Conservation (phyloP, 2,797 vertebrate species). For the Pampus argenteus region DNA sequence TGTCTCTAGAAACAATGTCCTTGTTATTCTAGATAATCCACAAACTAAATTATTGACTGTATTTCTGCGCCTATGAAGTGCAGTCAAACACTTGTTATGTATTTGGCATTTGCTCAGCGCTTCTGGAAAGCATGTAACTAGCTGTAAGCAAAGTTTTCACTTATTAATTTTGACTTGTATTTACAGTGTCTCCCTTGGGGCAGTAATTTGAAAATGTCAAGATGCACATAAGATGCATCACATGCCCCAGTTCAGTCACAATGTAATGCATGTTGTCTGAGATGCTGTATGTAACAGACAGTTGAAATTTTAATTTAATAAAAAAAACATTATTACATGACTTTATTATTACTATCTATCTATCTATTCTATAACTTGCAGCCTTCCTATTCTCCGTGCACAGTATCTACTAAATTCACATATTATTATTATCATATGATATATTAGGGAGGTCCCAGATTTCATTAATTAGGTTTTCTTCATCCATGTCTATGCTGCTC, state of each 20-base stretch:
- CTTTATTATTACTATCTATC: too few species aligned
- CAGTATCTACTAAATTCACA: neutral
- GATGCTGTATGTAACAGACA: neutral
- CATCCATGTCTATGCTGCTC: neutral
- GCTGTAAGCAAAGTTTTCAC: constrained; percentile 47
- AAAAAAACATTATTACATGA: neutral
- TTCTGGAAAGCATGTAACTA: constrained; percentile 30
- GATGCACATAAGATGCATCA: constrained; percentile 48
- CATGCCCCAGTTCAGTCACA: constrained; percentile 53
- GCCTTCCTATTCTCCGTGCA: neutral
- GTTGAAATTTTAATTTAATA: neutral
- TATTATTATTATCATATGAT: neutral
- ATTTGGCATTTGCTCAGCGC: constrained; percentile 44
- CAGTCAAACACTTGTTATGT: neutral
- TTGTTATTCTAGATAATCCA: neutral
- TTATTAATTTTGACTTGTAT: constrained; percentile 54
- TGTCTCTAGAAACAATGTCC: constrained; percentile 1
- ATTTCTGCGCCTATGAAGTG: neutral
- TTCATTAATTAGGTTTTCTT: constrained; percentile 1
- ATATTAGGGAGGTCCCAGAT: neutral
- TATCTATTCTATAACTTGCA: neutral
- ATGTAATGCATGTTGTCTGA: constrained; percentile 11
- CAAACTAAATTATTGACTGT: constrained; percentile 3
- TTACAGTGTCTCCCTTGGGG: constrained; percentile 43
- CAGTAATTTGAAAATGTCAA: constrained; percentile 57